Conservation (phyloP, 2,113 vertebrate genomes). For the Megalops atlanticus region DNA sequence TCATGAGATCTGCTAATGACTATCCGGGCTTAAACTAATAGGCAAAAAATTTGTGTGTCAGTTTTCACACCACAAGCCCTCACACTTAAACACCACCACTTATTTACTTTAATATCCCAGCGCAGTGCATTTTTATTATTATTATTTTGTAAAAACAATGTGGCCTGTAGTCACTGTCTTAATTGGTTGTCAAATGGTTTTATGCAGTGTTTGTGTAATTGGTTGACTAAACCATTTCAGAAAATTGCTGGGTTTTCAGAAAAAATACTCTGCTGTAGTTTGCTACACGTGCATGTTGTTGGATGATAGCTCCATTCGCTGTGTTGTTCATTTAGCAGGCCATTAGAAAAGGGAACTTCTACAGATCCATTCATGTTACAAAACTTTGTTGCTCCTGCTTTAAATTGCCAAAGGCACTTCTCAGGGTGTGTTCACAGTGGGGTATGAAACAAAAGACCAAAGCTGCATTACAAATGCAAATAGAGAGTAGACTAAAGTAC, state of each 20-base stretch:
- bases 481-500: slow-evolving; percentile 17
- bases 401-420: slow-evolving; percentile 25
- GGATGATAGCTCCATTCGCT: background rate
- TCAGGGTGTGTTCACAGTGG: slow-evolving; percentile 7
- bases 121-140: background rate
- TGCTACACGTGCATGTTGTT: background rate
- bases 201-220: background rate
- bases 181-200: background rate
- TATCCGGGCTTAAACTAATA: background rate
- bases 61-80: background rate
- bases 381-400: background rate
- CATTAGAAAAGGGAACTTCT: background rate
- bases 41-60: background rate
- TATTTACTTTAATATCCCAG: background rate
- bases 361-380: background rate
- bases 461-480: slow-evolving; percentile 37
- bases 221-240: background rate
- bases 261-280: background rate
- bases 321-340: no score
- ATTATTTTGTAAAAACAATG: background rate
- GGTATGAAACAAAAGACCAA: slow-evolving; percentile 24
- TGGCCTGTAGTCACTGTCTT: background rate
- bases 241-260: background rate
- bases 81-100: background rate
- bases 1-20: background rate